Base-by-base conservation (phyloP, 92 coral and sea anemone genomes). In the Pocillopora meandrina region DNA sequence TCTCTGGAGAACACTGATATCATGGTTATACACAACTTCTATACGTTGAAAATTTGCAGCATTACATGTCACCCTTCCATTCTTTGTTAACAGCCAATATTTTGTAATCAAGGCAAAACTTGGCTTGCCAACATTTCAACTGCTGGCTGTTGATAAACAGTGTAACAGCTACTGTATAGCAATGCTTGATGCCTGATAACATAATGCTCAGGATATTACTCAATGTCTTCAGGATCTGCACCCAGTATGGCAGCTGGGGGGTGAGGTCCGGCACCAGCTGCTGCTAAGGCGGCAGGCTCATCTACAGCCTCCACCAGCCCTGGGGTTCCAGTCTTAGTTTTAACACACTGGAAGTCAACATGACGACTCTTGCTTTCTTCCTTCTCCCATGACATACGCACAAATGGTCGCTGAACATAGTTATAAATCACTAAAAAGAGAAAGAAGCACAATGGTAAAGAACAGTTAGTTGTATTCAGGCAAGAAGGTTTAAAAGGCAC, bases 301-400 rank as follows among this genome's bases (percentile, higher is more conserved):
- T 97, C 99, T 9, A 97, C 99, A 33, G 99, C 99, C 75, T 93
- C 98, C 86, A 94, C 93, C 76, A 93, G 88, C 17, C 99, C 99
- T 20, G 95, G 98, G 16, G 95, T 91, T 1, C 99, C 98, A 2
- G 95, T 92, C 78, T 94, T 97, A 61, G 95, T 94, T 81, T 97
- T 97, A 78, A 97, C 99, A 71, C 99, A 97, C 91, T 97, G 99
- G 88, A 97, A 97, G 70, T 97, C 99, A 74, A 97, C 99, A 86
- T 97, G 99, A 56, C 99, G 93, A 78, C 99, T 97, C 86, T 97
- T 97, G 92, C 99, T 93, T 62, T 95, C 99, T 35, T 97, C 99
- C 63, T 97, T 97, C 82, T 97, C 99, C 99, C 99, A 97, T 12
- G 99, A 97, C 99, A 97, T 97, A 83, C 95, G 93, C 21, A 97